These are phyloP conservation scores for Halictus quadricinctus DNA, from an alignment of 2,888 invertebrate genomes.

Conservation along the genomic window DNA sequence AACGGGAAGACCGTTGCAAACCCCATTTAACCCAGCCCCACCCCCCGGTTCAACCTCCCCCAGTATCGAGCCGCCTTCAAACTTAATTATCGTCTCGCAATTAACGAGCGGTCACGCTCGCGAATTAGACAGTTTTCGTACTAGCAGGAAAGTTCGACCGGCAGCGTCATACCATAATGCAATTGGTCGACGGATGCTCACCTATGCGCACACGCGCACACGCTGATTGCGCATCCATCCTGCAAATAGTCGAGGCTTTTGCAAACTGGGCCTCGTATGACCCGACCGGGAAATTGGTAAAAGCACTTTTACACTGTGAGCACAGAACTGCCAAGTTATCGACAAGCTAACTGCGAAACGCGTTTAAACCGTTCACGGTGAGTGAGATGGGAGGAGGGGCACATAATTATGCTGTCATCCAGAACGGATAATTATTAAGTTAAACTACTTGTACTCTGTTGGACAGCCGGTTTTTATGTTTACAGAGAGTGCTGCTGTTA, in stretches of 20 bases:
- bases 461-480: background rate
- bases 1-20: conserved; percentile 8
- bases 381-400: background rate
- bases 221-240: conserved; percentile 60
- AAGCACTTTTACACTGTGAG: background rate
- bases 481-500: accelerated
- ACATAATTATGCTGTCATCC: background rate
- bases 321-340: conserved; percentile 5
- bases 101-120: conserved; percentile 65
- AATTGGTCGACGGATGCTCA: conserved; percentile 55
- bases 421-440: background rate
- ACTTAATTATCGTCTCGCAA: conserved; percentile 72
- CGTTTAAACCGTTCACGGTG: background rate
- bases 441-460: background rate
- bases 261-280: conserved; percentile 25
- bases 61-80: conserved; percentile 51
- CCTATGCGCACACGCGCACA: conserved; percentile 1
- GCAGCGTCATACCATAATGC: conserved; percentile 61
- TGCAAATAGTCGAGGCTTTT: conserved; percentile 53
- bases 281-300: conserved; percentile 40
- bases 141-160: conserved; percentile 65
- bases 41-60: background rate
- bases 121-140: conserved; percentile 71
- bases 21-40: conserved; percentile 12
- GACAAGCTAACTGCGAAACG: conserved; percentile 20